Percentiles rank a stretch among this genome's conserved stretches.
These are phyloP conservation scores for Mellivora capensis DNA, from an alignment of 2,113 vertebrate species.

Conservation along the genomic window DNA sequence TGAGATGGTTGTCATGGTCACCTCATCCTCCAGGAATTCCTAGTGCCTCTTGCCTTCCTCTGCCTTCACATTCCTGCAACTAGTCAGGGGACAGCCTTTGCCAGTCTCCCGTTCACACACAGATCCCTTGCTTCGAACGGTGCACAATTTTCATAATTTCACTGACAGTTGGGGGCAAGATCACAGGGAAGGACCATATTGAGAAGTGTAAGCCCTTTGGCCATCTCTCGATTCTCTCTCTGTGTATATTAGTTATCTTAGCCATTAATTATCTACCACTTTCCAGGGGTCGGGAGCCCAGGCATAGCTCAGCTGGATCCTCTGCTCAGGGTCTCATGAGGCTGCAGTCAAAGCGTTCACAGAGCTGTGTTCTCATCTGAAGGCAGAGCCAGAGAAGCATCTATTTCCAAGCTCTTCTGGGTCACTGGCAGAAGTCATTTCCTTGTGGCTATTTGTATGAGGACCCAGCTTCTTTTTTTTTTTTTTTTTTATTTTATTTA, in stretches of 20 bases:
- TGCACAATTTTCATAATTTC: background rate
- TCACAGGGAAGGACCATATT: background rate
- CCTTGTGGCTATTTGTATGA: background rate
- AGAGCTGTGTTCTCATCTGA: background rate
- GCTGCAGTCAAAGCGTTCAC: background rate
- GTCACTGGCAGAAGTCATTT: background rate
- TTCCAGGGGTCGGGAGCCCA: background rate
- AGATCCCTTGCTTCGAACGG: background rate
- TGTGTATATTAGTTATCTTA: background rate
- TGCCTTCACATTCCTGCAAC: background rate
- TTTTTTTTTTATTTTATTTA: too few relatives aligned
- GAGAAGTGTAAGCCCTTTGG: background rate
- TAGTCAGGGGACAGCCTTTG: too few relatives aligned
- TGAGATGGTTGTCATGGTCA: fast-evolving
- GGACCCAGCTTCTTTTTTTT: background rate
- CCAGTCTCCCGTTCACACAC: background rate
- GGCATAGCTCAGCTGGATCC: background rate
- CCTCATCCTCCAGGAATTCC: background rate
- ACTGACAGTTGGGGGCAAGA: background rate
- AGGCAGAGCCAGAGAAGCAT: background rate
- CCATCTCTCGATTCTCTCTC: background rate
- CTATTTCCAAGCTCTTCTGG: background rate
- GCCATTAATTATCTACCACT: background rate
- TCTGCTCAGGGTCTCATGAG: background rate
- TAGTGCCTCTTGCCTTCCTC: background rate